Percentiles rank a stretch among this genome's conserved stretches.
These are phyloP conservation scores for Plebejus anna DNA, from an alignment of 2,888 invertebrate species.

Conservation along the genomic window DNA sequence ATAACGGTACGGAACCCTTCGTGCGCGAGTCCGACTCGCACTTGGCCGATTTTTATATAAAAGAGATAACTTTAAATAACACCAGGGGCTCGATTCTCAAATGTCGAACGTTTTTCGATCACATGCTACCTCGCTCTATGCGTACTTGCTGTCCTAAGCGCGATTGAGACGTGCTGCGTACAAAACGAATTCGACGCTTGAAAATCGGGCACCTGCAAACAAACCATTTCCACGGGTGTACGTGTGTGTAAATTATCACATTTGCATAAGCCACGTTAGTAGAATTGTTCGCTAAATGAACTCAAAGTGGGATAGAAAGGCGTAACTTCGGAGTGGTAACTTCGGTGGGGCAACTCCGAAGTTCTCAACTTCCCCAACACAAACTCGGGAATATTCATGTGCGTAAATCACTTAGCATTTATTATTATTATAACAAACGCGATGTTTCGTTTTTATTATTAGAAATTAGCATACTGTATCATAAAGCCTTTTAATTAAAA, in stretches of 20 bases:
- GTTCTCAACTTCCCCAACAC: not conserved
- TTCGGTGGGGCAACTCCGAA: not conserved
- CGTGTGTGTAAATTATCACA: slow-evolving; percentile 10
- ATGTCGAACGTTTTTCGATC: no score
- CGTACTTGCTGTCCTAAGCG: no score
- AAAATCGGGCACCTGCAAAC: not conserved
- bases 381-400: slow-evolving; percentile 22
- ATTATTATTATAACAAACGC: slow-evolving; percentile 22
- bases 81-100: no score
- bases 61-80: no score
- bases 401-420: slow-evolving; percentile 17
- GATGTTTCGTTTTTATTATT: not conserved
- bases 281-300: slow-evolving; percentile 17
- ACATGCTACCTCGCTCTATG: no score
- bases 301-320: not conserved
- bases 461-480: no score
- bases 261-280: slow-evolving; percentile 18
- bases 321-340: not conserved
- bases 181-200: no score
- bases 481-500: no score
- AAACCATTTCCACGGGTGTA: not conserved
- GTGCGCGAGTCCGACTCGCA: no score
- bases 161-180: no score
- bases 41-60: no score
- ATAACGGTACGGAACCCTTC: no score